Evolutionary conservation across 2,797 vertebrate genomes (phyloP), one percentile per base, ranked within the genome.

Genomic region (Ctenopoma multispine): DNA sequence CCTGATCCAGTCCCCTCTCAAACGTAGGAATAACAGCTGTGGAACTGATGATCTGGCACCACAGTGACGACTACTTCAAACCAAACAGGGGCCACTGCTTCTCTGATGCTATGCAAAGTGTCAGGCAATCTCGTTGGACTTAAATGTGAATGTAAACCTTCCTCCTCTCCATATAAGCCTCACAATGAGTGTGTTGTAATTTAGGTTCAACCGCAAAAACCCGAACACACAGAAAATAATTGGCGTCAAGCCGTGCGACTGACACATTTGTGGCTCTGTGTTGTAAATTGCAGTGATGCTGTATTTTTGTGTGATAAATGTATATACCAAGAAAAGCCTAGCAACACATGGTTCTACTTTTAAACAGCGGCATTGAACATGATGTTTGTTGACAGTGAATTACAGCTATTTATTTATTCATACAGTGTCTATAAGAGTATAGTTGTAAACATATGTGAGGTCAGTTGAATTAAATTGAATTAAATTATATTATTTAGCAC

Each of bases 251-350:
- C 63, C 57, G 64, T 34, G 41, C n/a, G 48, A 78, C 72, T 75
- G 87, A 79, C 66, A 87, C 78, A 85, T 93, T 83, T 89, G 93
- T 95, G 87, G 83, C 93, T 92, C 65, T 71, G 72, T 93, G 82
- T 90, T 86, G 86, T 92, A 85, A 54, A 91, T 83, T 86, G 79
- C 85, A 87, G 81, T 80, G 58, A 83, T 41, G 55, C 61, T 92
- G 87, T 92, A 91, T 94, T 92, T 93, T 90, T 92, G 87, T 93
- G 92, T 91, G 79, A 85, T 86, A 77, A 74, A 83, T 92, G 77
- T 92, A 87, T 77, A 88, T 86, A 85, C 47, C 23, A 63, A 67
- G 83, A 81, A 61, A 43, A 43, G 58, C 29, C 55, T 64, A 79
- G 63, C 55, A 80, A 76, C 57, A 85, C 81, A 85, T 47, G n/a